Evolutionary conservation across 2,797 vertebrate genomes (phyloP), one percentile per base, ranked within the genome.

Genomic region (Cryptoprocta ferox): DNA sequence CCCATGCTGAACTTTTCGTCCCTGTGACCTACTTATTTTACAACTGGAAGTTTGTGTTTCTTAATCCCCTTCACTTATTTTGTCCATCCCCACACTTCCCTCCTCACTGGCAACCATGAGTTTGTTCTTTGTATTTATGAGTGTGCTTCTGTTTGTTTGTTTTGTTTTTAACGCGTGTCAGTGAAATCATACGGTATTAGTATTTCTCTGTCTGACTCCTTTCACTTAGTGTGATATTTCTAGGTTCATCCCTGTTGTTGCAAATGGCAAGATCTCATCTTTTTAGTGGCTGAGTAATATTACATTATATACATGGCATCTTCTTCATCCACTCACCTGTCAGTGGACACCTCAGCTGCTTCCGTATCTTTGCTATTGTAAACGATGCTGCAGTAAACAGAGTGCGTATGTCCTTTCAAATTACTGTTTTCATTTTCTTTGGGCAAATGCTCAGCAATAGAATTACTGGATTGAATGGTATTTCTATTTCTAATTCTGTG

Each of bases 331-430:
- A 19, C 53, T 56, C 53, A 19, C 19, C 53, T 56, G 53, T 8
- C 53, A 6, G 19, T 21, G 53, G 61, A 28, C 28, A 30, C 61
- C 13, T 65, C 13, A 28, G 5, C 19, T 13, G 35, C n/a, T 13
- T 21, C 68, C 35, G 2, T 19, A 10, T 35, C 66, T 11, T 4
- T 2, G 66, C 16, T 9, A 4, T 10, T 2, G n/a, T 5, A 1
- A 4, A 4, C 3, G 19, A 9, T 21, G n/a, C 35, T 24, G 35
- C 68, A 11, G 35, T 24, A 12, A 70, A 70, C 35, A 24, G 21
- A 30, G 28, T 13, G 5, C 2, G 10, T 37, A 19, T 11, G 5
- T 24, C 68, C 19, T 37, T 71, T 39, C 70, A 7, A 71, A 24
- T 24, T 12, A 37, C 24, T 24, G 35, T 65, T 12, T 56, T 71